Evolutionary conservation across 2,797 vertebrate genomes (phyloP), one percentile per base, ranked within the genome.

Genomic region (Acanthurus tractus): DNA sequence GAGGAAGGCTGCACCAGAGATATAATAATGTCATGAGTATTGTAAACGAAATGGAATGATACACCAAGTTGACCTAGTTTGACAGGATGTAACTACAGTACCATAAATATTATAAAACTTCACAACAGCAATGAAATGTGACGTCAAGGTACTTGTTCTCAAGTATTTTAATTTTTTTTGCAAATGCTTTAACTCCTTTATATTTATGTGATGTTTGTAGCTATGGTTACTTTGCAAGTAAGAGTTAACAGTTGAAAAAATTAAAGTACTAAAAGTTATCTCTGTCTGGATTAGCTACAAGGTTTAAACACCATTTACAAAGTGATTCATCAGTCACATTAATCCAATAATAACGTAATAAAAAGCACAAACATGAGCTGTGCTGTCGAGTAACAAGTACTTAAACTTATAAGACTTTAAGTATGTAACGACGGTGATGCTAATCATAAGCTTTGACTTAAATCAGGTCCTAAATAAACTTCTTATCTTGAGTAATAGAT

Each of bases 1-100:
- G 94, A 63, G 90, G 86, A 57, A 94, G 89, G 85, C 95, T 96
- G 89, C 1, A 8, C 22, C 64, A 74, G 2, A 84, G 58, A 68
- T 22, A 8, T 23, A 44, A 81, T 52, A 81, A 53, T 29, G 53
- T 56, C 12, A 49, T 62, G 25, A 62, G 48, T 22, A 1, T 6
- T 48, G 17, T 74, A 18, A 34, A 11, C 22, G 49, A 74, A 40
- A 38, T 49, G 40, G 44, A 25, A 25, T 40, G 13, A 53, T 8
- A 44, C 1, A 38, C 38, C 2, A 0, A 5, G 34, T 45, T 61
- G 18, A 52, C 58, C 52, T 49, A 3, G 23, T 61, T 18, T 61
- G 6, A 44, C 42, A 62, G 8, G 7, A 6, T 22, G 46, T 9
- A 20, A 6, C 1, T 18, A 50, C 7, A 45, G 14, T 50, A 18